phyloP scores from a whole-genome alignment of 2,888 invertebrate species.

The Andricus quercusramuli region DNA sequence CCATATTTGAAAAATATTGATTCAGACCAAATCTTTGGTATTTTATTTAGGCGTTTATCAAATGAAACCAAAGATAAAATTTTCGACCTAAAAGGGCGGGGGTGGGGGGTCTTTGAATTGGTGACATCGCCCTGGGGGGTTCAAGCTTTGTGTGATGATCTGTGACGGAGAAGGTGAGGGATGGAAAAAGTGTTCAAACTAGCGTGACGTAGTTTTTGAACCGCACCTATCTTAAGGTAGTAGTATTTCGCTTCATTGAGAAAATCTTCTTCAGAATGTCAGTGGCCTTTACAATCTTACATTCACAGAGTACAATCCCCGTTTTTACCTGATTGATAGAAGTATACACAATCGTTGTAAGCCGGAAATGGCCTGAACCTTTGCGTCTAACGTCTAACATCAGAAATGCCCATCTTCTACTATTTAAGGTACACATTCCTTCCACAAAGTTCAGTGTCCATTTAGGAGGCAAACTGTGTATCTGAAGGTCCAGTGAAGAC shows the following conservation, averaged over 20 bases:
- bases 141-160: too few relatives aligned
- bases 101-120: too few relatives aligned
- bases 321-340: slow-evolving; percentile 22
- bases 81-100: too few relatives aligned
- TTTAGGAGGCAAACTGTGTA: not conserved
- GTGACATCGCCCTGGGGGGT: too few relatives aligned
- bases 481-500: not conserved
- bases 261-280: not conserved
- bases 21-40: too few relatives aligned
- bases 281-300: slow-evolving; percentile 2
- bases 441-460: not conserved
- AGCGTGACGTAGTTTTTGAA: too few relatives aligned
- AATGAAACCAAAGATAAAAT: too few relatives aligned
- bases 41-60: too few relatives aligned
- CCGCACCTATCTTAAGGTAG: not conserved
- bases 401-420: not conserved
- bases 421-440: slow-evolving; percentile 9
- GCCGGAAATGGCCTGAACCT: slow-evolving; percentile 27
- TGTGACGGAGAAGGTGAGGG: too few relatives aligned
- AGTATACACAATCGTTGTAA: slow-evolving; percentile 9
- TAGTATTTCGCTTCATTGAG: not conserved
- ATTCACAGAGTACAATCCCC: not conserved
- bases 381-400: slow-evolving; percentile 5
- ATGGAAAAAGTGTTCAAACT: too few relatives aligned
- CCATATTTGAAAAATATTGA: too few relatives aligned